Conservation (phyloP, 1,140 invertebrate species). For the Platorchestia sp. region DNA sequence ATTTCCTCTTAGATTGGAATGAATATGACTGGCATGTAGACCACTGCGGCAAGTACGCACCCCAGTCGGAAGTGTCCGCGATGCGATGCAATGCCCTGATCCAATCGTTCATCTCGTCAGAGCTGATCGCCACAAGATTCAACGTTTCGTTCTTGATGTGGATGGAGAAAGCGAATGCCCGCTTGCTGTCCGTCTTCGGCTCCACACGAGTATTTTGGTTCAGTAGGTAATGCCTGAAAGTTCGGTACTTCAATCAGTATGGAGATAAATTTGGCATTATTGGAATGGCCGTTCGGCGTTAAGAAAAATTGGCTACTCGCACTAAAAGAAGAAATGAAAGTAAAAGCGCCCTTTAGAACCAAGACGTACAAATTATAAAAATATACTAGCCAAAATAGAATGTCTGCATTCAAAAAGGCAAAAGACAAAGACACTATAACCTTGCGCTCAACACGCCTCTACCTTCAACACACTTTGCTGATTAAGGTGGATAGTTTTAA, state of each 20-base stretch:
- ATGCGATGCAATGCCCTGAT: neutral
- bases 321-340: neutral
- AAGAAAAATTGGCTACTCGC: neutral
- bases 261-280: neutral
- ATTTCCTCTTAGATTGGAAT: too few species aligned
- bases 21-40: too few species aligned
- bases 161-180: neutral
- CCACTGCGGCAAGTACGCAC: neutral
- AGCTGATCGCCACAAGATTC: neutral
- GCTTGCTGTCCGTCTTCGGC: conserved; percentile 17
- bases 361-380: too few species aligned
- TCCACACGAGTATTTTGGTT: conserved; percentile 2
- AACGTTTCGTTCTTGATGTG: conserved; percentile 2
- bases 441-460: neutral
- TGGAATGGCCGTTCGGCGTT: too few species aligned
- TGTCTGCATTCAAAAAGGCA: too few species aligned
- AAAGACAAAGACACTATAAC: too few species aligned
- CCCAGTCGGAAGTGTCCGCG: conserved; percentile 14
- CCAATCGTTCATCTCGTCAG: conserved; percentile 41
- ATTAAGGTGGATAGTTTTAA: neutral
- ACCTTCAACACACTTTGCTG: neutral
- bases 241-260: neutral
- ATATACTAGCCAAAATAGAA: too few species aligned
- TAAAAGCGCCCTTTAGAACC: too few species aligned
- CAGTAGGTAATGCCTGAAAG: conserved; percentile 10